Conservation (phyloP, 2,888 invertebrate genomes). For the Stenolophus ochropezus region DNA sequence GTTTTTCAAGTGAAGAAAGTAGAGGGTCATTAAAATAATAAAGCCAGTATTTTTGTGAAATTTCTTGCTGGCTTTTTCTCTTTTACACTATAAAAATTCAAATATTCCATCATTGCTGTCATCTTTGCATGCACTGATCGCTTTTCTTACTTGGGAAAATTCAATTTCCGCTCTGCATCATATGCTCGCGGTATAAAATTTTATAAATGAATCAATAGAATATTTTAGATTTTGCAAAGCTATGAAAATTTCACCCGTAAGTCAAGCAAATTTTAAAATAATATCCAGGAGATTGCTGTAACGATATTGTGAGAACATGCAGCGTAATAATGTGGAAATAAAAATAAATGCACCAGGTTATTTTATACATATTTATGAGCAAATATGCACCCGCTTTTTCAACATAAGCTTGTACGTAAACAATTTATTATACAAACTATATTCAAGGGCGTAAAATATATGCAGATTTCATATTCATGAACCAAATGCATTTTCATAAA, state of each 20-base stretch:
- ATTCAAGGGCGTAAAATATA: background rate
- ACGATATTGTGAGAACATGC: background rate
- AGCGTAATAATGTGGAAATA: background rate
- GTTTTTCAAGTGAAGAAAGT: background rate
- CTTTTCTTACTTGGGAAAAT: conserved; percentile 17
- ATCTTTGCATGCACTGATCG: conserved; percentile 3
- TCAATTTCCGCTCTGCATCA: conserved; percentile 10
- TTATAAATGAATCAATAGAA: conserved; percentile 35
- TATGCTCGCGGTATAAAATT: conserved; percentile 28
- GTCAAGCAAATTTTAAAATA: conserved; percentile 13
- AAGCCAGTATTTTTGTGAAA: background rate
- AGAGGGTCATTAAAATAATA: conserved; percentile 7
- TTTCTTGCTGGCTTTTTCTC: background rate
- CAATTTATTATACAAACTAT: background rate
- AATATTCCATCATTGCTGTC: conserved; percentile 29
- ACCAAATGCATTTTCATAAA: background rate
- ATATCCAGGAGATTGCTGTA: background rate
- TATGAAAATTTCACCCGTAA: background rate
- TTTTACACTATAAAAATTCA: conserved; percentile 37
- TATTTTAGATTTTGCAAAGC: conserved; percentile 8
- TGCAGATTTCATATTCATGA: background rate
- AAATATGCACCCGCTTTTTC: background rate
- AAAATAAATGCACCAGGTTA: background rate
- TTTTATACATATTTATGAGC: background rate
- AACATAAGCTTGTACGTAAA: no score